A percentile compares a stretch with the other conserved stretches of the same genome.
Evolutionary conservation across 2,113 vertebrate species (phyloP).

Genomic region (Gambusia holbrooki): DNA sequence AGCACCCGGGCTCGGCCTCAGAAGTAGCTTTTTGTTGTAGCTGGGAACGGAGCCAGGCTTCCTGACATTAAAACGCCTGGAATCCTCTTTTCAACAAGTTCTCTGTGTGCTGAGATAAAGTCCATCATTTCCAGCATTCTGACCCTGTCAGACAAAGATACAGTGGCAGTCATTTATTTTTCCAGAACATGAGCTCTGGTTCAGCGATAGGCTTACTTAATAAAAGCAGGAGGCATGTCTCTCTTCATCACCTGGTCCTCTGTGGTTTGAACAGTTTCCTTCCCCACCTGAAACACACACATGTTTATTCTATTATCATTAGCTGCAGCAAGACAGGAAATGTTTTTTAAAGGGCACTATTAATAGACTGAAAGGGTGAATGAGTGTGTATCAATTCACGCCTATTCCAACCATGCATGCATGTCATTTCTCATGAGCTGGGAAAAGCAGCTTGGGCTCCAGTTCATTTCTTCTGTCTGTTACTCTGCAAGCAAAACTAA

Average conservation of each 20-base stretch:
- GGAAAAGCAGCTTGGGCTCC: conserved; percentile 13
- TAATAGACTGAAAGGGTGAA: conserved; percentile 51
- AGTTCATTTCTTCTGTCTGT: conserved; percentile 6
- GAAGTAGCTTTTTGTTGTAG: conserved; percentile 70
- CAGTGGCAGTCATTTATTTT: not conserved
- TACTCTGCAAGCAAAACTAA: conserved; percentile 5
- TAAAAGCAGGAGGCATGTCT: conserved; percentile 98
- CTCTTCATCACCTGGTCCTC: conserved; percentile 99
- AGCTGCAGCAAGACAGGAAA: conserved; percentile 36
- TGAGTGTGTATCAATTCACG: conserved; percentile 60
- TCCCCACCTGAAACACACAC: conserved; percentile 88
- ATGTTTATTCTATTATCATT: conserved; percentile 43
- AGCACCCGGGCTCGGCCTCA: conserved; percentile 30
- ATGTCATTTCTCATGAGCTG: conserved; percentile 41
- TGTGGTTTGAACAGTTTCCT: conserved; percentile 98
- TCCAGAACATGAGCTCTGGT: not conserved
- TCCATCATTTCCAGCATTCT: conserved; percentile 39
- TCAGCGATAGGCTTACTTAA: conserved; percentile 86
- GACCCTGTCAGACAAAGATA: conserved; percentile 13
- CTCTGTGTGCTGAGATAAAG: conserved; percentile 59
- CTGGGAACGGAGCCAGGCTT: conserved; percentile 64
- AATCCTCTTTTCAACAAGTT: conserved; percentile 58
- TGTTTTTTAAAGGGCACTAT: conserved; percentile 46
- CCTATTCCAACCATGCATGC: conserved; percentile 57
- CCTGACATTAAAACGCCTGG: conserved; percentile 55